These are phyloP conservation scores for Anguilla japonica DNA, from an alignment of 2,113 vertebrate species.

Conservation along the genomic window DNA sequence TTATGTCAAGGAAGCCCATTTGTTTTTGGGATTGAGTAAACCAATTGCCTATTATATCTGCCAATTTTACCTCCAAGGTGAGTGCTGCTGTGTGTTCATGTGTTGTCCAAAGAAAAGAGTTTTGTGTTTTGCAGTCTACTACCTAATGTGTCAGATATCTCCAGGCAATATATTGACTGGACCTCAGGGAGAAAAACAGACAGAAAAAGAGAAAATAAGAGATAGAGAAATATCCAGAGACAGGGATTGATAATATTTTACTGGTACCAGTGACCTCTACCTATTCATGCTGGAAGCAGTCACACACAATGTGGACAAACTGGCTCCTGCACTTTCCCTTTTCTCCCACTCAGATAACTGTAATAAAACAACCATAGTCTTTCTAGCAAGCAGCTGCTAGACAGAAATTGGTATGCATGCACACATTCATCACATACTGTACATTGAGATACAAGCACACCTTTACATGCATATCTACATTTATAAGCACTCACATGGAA, in stretches of 20 bases:
- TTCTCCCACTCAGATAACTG: constrained; percentile 56
- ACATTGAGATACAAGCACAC: neutral
- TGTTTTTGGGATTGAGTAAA: neutral
- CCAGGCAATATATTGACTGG: constrained; percentile 53
- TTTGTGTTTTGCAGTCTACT: constrained; percentile 48
- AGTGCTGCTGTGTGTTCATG: constrained; percentile 1
- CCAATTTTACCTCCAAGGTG: neutral
- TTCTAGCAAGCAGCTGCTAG: constrained; percentile 54
- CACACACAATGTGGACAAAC: constrained; percentile 55
- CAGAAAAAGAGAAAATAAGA: constrained; percentile 11
- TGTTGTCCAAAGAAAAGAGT: constrained; percentile 33
- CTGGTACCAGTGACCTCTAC: constrained; percentile 67
- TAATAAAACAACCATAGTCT: constrained; percentile 61
- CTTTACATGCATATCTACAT: constrained; percentile 44
- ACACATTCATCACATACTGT: too few species aligned
- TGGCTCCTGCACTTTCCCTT: constrained; percentile 62
- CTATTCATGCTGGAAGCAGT: constrained; percentile 57
- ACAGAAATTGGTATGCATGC: constrained; percentile 35
- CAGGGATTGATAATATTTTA: constrained; percentile 67
- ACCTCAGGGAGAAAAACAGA: constrained; percentile 40
- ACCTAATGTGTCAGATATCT: constrained; percentile 52
- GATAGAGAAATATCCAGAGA: constrained; percentile 12
- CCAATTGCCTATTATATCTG: neutral
- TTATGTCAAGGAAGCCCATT: neutral
- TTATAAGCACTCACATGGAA: neutral